Evolutionary conservation across 2,113 vertebrate species (phyloP), one percentile per base, ranked within the genome.

Genomic region (Oreochromis niloticus): DNA sequence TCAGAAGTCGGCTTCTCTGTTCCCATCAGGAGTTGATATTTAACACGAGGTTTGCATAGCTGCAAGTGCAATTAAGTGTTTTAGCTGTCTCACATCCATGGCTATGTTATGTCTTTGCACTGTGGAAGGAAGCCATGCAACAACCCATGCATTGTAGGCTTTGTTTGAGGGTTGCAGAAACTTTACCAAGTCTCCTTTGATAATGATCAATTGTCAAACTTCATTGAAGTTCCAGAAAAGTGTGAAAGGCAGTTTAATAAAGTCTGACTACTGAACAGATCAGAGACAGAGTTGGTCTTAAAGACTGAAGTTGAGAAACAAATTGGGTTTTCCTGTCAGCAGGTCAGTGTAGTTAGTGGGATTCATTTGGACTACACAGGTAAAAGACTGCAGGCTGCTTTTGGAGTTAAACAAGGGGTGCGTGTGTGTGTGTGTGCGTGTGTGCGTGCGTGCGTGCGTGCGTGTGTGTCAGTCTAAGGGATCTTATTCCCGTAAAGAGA

Each of bases 101-200:
- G 11, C 0, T 43, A n/a, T 12, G n/a, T 24, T 2, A 6, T 27
- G 39, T 46, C 68, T 6, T 27, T 73, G 68, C 7, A 52, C 48
- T 17, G 48, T 50, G 16, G 48, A 7, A 50, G 48, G 48, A 50
- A 50, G 19, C 6, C 48, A 19, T 17, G 3, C 12, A 43, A 16
- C n/a, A 4, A 9, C 66, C 0, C 36, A 8, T 17, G 17, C 4
- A 0, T 16, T 43, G 1, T 6, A 24, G 7, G n/a, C 39, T 71
- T 43, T 30, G 24, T 59, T 30, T 24, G n/a, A n/a, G n/a, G n/a
- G 12, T 2, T 71, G 36, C 36, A 71, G 3, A 68, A 34, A 39
- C 34, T 2, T 12, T 12, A 36, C 34, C 10, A 1, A 39, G 10
- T 13, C 32, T 36, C 14, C 32, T 36, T 36, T 68, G 61, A 68